Evolutionary conservation across 2,888 invertebrate genomes (phyloP).

Genomic region (Mimumesa dahlbomi): DNA sequence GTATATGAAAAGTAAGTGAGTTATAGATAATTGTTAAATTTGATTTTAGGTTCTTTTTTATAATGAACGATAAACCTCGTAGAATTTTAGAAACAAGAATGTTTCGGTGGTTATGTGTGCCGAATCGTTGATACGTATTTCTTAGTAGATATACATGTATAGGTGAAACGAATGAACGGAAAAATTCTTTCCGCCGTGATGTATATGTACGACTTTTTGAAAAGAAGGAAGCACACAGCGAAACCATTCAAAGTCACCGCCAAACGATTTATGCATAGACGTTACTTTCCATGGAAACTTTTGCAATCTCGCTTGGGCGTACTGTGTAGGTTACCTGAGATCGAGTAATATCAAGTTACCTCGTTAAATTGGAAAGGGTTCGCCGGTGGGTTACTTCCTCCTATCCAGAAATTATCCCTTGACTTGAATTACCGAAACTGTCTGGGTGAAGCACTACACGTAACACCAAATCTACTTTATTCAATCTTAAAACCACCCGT

Average conservation of each 20-base stretch:
- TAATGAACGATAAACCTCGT: too few relatives aligned
- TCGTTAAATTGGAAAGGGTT: conserved; percentile 74
- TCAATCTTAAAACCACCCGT: too few relatives aligned
- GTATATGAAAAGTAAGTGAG: too few relatives aligned
- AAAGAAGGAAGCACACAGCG: conserved; percentile 16
- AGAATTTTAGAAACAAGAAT: too few relatives aligned
- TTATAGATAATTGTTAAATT: too few relatives aligned
- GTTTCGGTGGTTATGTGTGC: too few relatives aligned
- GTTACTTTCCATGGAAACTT: conserved; percentile 72
- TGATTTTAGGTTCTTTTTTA: too few relatives aligned
- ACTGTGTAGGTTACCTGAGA: conserved; percentile 59
- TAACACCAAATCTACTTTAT: not conserved
- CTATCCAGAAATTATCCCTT: conserved; percentile 43
- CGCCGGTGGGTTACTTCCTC: conserved; percentile 39
- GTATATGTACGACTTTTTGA: not conserved
- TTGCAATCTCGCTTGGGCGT: conserved; percentile 70
- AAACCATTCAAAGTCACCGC: conserved; percentile 37
- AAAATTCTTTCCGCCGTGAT: not conserved
- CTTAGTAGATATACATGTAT: not conserved
- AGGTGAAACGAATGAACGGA: not conserved
- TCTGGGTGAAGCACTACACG: conserved; percentile 2
- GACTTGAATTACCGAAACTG: conserved; percentile 31
- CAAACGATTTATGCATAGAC: conserved; percentile 71
- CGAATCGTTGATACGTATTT: too few relatives aligned
- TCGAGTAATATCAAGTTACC: conserved; percentile 74